Conservation (phyloP, 1,140 invertebrate species). For the Doryteuthis pealeii region DNA sequence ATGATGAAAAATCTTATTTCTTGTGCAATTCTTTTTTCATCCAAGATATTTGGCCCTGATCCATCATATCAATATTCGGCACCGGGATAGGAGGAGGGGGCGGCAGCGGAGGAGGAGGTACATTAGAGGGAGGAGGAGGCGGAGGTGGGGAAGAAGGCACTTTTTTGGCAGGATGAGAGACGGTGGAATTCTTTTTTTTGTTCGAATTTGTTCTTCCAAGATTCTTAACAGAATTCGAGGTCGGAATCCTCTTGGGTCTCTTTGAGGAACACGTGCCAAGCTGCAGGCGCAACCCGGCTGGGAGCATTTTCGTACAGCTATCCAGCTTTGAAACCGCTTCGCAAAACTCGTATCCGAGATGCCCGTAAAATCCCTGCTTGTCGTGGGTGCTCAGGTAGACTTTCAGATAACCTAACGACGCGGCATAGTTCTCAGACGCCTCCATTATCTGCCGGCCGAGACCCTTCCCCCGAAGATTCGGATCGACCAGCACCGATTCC, state of each 20-base stretch:
- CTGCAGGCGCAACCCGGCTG: conserved; percentile 34
- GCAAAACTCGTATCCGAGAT: conserved; percentile 50
- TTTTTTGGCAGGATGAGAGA: neutral
- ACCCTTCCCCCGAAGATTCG: conserved; percentile 34
- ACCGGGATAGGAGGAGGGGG: conserved; percentile 15
- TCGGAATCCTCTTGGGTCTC: too few relatives aligned
- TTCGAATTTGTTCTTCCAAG: neutral
- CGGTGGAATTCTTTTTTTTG: neutral
- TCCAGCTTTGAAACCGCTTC: conserved; percentile 45
- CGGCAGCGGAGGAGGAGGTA: neutral
- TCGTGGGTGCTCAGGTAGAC: conserved; percentile 54
- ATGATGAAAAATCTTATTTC: too few relatives aligned
- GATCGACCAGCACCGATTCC: conserved; percentile 42
- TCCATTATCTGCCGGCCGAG: conserved; percentile 48
- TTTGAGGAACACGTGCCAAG: neutral
- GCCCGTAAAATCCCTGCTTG: conserved; percentile 54
- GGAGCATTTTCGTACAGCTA: conserved; percentile 37
- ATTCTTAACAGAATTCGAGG: too few relatives aligned
- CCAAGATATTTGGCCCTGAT: conserved; percentile 38
- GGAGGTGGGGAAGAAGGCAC: neutral
- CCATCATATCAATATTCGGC: conserved; percentile 28
- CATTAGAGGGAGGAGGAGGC: conserved; percentile 5
- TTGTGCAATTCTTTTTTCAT: conserved; percentile 36
- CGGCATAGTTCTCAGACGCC: conserved; percentile 47
- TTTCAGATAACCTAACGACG: conserved; percentile 40